These are phyloP conservation scores for Paramacrobiotus metropolitanus DNA, from an alignment of 1,140 invertebrate genomes.

Conservation along the genomic window DNA sequence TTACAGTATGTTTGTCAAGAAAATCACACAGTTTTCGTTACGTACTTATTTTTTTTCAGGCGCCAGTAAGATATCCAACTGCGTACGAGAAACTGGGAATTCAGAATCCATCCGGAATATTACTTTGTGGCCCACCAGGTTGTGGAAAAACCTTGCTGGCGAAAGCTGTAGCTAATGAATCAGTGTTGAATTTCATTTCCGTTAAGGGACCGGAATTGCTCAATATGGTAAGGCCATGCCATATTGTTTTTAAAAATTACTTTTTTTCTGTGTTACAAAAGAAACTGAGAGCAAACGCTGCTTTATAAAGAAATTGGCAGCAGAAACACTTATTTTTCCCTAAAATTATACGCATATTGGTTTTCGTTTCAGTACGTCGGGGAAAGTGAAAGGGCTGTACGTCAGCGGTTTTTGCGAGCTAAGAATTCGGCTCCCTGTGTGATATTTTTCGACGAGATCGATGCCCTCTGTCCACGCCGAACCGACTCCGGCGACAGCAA, in stretches of 20 bases:
- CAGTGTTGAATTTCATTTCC: slow-evolving; percentile 85
- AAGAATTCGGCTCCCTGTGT: slow-evolving; percentile 86
- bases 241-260: neutral
- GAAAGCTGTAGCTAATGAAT: slow-evolving; percentile 84
- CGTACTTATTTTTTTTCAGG: slow-evolving; percentile 27
- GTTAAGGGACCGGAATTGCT: slow-evolving; percentile 88
- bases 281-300: no score
- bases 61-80: slow-evolving; percentile 62
- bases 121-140: slow-evolving; percentile 79
- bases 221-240: slow-evolving; percentile 46
- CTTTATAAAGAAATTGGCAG: no score
- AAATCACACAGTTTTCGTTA: no score
- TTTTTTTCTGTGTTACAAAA: no score
- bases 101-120: slow-evolving; percentile 51
- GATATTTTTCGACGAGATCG: slow-evolving; percentile 98
- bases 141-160: slow-evolving; percentile 72
- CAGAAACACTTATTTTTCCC: no score
- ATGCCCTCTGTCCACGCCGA: slow-evolving; percentile 76
- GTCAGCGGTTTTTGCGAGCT: slow-evolving; percentile 78
- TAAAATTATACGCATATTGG: slow-evolving; percentile 11
- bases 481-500: slow-evolving; percentile 37
- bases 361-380: slow-evolving; percentile 63
- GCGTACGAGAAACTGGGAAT: slow-evolving; percentile 51
- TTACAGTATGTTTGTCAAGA: no score
- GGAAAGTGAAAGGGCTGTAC: slow-evolving; percentile 86